These are phyloP conservation scores for Serripes groenlandicus DNA, from an alignment of 2,888 invertebrate genomes.

Conservation along the genomic window DNA sequence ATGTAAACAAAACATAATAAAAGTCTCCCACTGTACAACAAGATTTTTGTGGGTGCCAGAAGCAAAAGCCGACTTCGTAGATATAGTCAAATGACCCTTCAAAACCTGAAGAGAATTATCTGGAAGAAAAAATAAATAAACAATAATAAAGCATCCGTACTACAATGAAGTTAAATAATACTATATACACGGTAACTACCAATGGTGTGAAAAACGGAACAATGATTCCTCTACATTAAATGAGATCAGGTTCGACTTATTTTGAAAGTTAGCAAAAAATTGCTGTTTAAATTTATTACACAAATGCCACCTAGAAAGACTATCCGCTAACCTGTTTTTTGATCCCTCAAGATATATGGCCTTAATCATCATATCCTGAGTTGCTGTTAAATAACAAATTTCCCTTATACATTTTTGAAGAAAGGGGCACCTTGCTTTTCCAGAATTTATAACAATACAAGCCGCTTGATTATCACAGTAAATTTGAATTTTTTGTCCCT, in stretches of 20 bases:
- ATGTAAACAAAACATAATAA: background rate
- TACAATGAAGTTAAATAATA: no score
- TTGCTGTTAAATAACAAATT: slow-evolving; percentile 11
- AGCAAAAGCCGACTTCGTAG: background rate
- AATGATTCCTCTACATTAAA: no score
- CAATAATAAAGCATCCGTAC: no score
- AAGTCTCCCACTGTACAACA: background rate
- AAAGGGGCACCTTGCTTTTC: background rate
- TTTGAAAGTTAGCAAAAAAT: no score
- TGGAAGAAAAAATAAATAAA: background rate
- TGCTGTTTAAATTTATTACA: background rate
- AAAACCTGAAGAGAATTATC: background rate
- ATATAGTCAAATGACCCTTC: background rate
- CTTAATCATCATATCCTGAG: background rate
- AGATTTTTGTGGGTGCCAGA: background rate
- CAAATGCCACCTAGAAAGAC: slow-evolving; percentile 1
- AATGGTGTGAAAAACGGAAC: no score
- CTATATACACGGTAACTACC: no score
- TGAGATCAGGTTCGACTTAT: no score
- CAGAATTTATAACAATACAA: slow-evolving; percentile 21
- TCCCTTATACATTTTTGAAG: slow-evolving; percentile 18
- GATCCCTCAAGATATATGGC: background rate
- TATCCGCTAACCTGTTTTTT: background rate
- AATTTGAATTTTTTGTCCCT: background rate
- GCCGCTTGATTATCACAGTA: slow-evolving; percentile 11